Percentiles rank a stretch among this genome's conserved stretches.
These are phyloP conservation scores for Lagorchestes hirsutus DNA, from an alignment of 2,797 vertebrate species.

Conservation along the genomic window DNA sequence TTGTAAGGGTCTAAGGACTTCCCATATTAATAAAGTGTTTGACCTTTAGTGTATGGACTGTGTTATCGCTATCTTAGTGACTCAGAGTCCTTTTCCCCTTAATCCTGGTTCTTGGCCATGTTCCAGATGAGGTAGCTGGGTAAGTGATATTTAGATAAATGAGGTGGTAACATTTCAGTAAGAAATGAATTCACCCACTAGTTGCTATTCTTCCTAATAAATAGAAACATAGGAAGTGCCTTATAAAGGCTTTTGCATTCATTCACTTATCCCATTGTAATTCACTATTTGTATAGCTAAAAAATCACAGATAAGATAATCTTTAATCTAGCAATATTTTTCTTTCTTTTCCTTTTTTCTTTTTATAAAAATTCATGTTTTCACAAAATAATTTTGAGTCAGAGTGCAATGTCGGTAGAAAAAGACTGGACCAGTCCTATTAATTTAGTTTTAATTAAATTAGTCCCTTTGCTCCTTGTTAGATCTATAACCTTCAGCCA, in stretches of 20 bases:
- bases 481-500: too few relatives aligned
- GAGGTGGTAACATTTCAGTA: conserved; percentile 1
- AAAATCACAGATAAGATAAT: conserved; percentile 25
- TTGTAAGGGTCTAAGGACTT: not conserved
- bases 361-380: too few relatives aligned
- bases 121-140: conserved; percentile 1
- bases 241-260: too few relatives aligned
- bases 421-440: too few relatives aligned
- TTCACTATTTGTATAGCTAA: not conserved
- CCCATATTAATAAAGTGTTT: not conserved
- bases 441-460: too few relatives aligned
- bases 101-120: not conserved
- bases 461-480: too few relatives aligned
- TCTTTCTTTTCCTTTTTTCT: not conserved
- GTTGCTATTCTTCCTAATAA: too few relatives aligned
- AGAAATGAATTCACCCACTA: not conserved
- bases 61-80: not conserved
- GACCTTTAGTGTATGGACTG: not conserved
- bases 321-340: conserved; percentile 37
- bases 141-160: not conserved
- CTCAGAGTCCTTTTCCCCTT: not conserved
- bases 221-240: too few relatives aligned
- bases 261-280: not conserved
- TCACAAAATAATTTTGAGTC: too few relatives aligned
- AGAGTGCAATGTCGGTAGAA: too few relatives aligned